A percentile compares a stretch with the other conserved stretches of the same genome.
Conservation (phyloP, 2,888 invertebrate species). For the Scaptomyza flava region DNA sequence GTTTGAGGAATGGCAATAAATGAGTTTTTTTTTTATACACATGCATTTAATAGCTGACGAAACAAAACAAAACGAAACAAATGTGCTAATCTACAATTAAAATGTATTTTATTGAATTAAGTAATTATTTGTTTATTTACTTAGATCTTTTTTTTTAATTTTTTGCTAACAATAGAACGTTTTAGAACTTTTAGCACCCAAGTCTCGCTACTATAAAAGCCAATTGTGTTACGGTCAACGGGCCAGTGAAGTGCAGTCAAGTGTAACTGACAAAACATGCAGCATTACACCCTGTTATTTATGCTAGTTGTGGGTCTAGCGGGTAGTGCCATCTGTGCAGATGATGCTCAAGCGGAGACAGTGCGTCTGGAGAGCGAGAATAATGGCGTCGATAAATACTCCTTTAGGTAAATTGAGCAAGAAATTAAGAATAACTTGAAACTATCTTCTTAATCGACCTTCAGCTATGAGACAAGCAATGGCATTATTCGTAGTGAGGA, state of each 20-base stretch:
- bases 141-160: constrained; percentile 18
- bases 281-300: constrained; percentile 62
- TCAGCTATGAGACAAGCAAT: constrained; percentile 85
- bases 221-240: constrained; percentile 16
- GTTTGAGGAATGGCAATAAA: constrained; percentile 36
- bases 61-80: constrained; percentile 2
- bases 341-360: constrained; percentile 71
- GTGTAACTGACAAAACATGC: constrained; percentile 56
- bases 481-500: constrained; percentile 84
- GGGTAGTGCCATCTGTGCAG: constrained; percentile 36
- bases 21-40: constrained; percentile 8
- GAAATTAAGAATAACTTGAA: neutral
- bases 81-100: constrained; percentile 73
- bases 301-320: constrained; percentile 53
- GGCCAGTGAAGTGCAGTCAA: constrained; percentile 58
- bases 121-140: constrained; percentile 38
- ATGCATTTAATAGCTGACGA: constrained; percentile 1
- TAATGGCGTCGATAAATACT: constrained; percentile 86
- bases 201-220: constrained; percentile 53
- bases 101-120: constrained; percentile 57
- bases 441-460: neutral
- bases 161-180: constrained; percentile 39
- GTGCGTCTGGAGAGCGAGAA: constrained; percentile 85
- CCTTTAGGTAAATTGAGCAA: constrained; percentile 85
- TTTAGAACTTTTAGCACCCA: constrained; percentile 23